Evolutionary conservation across 1,140 invertebrate genomes (phyloP).

Genomic region (Samia ricini): DNA sequence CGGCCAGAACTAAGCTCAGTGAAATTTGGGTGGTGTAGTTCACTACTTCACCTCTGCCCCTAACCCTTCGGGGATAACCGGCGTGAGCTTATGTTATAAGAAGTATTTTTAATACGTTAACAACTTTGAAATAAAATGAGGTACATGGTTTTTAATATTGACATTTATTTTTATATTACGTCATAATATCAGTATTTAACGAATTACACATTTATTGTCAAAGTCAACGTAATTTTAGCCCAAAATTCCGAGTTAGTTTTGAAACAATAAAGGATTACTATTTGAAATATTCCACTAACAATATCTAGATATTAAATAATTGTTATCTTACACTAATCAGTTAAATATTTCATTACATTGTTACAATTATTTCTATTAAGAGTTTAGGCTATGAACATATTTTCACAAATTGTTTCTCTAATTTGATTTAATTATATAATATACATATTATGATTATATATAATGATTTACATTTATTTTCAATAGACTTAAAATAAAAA

Average conservation of each 20-base stretch:
- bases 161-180: slow-evolving; percentile 58
- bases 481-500: background rate
- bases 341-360: slow-evolving; percentile 22
- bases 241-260: slow-evolving; percentile 41
- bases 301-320: slow-evolving; percentile 13
- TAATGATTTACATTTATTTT: background rate
- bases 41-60: too few relatives aligned
- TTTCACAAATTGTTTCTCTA: background rate
- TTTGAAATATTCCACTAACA: slow-evolving; percentile 25
- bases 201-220: slow-evolving; percentile 75
- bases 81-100: too few relatives aligned
- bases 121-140: background rate
- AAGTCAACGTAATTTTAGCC: slow-evolving; percentile 70
- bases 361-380: slow-evolving; percentile 3
- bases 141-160: slow-evolving; percentile 28
- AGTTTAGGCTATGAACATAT: slow-evolving; percentile 1
- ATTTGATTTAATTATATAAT: background rate
- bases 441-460: background rate
- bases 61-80: too few relatives aligned
- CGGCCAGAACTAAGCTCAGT: too few relatives aligned
- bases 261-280: slow-evolving; percentile 30
- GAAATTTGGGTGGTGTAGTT: too few relatives aligned
- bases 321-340: slow-evolving; percentile 25
- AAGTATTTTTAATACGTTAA: background rate
- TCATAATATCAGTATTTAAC: slow-evolving; percentile 38